Conservation (phyloP, 92 coral and sea anemone genomes). For the Pocillopora grandis region DNA sequence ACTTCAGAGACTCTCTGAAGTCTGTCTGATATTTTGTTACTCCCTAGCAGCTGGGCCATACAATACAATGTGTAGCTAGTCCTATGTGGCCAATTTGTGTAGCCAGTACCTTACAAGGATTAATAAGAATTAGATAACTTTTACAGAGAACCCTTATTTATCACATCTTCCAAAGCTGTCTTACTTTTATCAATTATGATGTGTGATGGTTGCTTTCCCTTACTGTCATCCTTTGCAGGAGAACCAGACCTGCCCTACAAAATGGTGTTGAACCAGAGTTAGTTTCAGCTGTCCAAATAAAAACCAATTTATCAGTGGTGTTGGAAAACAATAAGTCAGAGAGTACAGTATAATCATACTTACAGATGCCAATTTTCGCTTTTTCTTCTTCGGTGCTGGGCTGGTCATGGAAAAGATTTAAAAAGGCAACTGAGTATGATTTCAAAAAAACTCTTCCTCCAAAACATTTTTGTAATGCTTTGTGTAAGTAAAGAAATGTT, state of each 20-base stretch:
- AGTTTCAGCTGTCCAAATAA: not conserved
- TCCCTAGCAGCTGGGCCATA: no score
- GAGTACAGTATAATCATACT: slow-evolving; percentile 19
- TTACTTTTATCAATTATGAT: slow-evolving; percentile 73
- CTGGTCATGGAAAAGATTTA: not conserved
- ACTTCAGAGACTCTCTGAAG: no score
- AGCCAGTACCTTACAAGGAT: no score
- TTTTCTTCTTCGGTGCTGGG: slow-evolving; percentile 79
- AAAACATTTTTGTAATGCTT: no score
- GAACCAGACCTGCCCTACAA: slow-evolving; percentile 39
- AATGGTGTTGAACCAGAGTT: not conserved
- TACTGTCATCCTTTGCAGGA: slow-evolving; percentile 66
- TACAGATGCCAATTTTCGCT: slow-evolving; percentile 71
- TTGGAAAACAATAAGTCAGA: not conserved
- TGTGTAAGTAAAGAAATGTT: no score
- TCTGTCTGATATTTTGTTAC: no score
- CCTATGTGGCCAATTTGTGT: no score
- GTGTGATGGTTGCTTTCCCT: slow-evolving; percentile 61
- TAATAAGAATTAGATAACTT: not conserved
- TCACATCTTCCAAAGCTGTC: not conserved
- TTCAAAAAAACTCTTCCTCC: no score
- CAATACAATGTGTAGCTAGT: no score
- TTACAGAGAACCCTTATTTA: not conserved
- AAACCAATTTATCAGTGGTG: not conserved
- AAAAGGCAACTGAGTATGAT: not conserved